Evolutionary conservation across 2,888 invertebrate genomes (phyloP).

Genomic region (Cryptophagus acutangulus): DNA sequence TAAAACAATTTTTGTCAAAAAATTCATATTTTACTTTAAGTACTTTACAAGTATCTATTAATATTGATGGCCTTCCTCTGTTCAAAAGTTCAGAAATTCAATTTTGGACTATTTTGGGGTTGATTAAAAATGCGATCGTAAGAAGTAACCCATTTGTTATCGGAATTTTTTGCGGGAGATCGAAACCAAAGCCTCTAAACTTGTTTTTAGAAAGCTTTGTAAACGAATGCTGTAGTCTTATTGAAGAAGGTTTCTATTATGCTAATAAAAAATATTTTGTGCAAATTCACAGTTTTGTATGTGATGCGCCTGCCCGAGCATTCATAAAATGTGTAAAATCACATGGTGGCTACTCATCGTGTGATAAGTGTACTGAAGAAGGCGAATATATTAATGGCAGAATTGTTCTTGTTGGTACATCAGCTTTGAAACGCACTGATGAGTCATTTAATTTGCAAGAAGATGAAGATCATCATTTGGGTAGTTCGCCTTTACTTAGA

Average conservation of each 20-base stretch:
- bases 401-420: conserved; percentile 8
- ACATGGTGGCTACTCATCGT: conserved; percentile 21
- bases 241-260: conserved; percentile 6
- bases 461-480: conserved; percentile 18
- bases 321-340: conserved; percentile 22
- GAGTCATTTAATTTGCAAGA: conserved; percentile 13
- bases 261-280: conserved; percentile 12
- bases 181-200: conserved; percentile 19
- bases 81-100: no score
- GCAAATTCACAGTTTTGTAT: conserved; percentile 19
- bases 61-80: no score
- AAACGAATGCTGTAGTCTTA: conserved; percentile 16
- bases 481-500: conserved; percentile 13
- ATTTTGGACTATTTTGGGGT: conserved; percentile 12
- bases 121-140: conserved; percentile 14
- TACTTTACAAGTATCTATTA: conserved; percentile 12
- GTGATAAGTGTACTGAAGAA: conserved; percentile 21
- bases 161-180: conserved; percentile 20
- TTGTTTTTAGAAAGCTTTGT: conserved; percentile 21
- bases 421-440: conserved; percentile 11
- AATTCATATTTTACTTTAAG: neutral
- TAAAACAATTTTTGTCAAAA: conserved; percentile 3
- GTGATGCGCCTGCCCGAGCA: conserved; percentile 25
- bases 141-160: conserved; percentile 20
- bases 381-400: no score